A percentile compares a stretch with the other conserved stretches of the same genome.
Conservation (phyloP, 2,113 vertebrate genomes). For the Melanocharis versteri region DNA sequence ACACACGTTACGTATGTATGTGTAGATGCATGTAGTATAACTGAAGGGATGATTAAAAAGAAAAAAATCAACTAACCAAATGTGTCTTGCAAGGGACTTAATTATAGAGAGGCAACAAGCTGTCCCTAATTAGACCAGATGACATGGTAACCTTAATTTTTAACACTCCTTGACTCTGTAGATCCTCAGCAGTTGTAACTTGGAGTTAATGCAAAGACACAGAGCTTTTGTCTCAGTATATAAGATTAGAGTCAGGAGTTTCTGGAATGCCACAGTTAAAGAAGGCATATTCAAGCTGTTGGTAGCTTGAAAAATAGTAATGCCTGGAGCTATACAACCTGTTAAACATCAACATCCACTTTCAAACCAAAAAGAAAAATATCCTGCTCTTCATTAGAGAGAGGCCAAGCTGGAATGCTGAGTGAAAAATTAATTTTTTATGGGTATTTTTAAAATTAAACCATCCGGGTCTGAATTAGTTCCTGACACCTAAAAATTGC, state of each 20-base stretch:
- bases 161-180: not conserved
- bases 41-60: not conserved
- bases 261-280: not conserved
- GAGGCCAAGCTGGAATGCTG: not conserved
- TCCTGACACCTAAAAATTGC: not conserved
- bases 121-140: not conserved
- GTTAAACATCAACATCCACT: not conserved
- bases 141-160: not conserved
- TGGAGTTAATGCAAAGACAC: not conserved
- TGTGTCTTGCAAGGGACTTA: not conserved
- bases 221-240: not conserved
- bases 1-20: not conserved
- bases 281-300: not conserved
- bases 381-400: not conserved
- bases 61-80: not conserved
- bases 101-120: not conserved
- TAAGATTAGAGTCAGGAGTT: not conserved
- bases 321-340: not conserved
- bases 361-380: not conserved
- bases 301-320: constrained; percentile 19
- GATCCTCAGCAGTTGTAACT: not conserved
- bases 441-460: not conserved
- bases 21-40: not conserved
- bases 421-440: not conserved
- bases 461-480: not conserved